Percentiles rank a stretch among this genome's conserved stretches.
Evolutionary conservation across 2,888 invertebrate species (phyloP).

Genomic region (Mesorhabditis spiculigera): DNA sequence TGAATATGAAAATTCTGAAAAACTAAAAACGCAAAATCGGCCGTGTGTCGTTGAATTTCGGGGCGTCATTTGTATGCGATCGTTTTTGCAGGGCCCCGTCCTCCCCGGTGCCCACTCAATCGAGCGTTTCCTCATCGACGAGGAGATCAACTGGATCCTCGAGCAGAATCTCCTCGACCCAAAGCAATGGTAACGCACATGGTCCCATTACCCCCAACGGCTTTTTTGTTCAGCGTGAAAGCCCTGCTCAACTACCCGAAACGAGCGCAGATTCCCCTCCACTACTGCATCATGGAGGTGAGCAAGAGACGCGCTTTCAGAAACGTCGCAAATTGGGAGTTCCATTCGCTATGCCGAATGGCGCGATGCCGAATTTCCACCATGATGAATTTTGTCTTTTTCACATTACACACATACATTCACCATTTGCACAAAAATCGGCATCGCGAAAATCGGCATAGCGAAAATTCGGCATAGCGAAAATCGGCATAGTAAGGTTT

Average conservation of each 20-base stretch:
- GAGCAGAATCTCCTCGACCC: constrained; percentile 81
- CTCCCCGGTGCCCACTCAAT: constrained; percentile 94
- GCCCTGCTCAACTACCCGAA: constrained; percentile 86
- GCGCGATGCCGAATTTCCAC: no score
- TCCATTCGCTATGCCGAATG: no score
- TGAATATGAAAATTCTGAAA: neutral
- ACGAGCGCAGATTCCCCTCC: constrained; percentile 79
- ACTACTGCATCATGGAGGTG: constrained; percentile 91
- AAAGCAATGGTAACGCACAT: constrained; percentile 75
- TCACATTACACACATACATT: no score
- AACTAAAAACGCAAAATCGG: neutral
- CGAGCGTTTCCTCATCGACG: constrained; percentile 93
- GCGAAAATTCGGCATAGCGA: no score
- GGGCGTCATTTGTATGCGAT: neutral
- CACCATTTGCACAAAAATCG: no score
- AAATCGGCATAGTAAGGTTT: no score
- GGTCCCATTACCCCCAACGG: no score
- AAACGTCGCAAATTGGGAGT: no score
- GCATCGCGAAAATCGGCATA: no score
- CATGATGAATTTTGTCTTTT: no score
- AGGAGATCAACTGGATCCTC: constrained; percentile 88
- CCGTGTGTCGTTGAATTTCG: constrained; percentile 7
- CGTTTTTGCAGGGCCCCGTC: constrained; percentile 60
- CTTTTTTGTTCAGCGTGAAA: constrained; percentile 69
- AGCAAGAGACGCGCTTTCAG: constrained; percentile 62